A percentile compares a stretch with the other conserved stretches of the same genome.
phyloP scores from a whole-genome alignment of 2,113 vertebrate genomes.

The Thamnophis sirtalis region DNA sequence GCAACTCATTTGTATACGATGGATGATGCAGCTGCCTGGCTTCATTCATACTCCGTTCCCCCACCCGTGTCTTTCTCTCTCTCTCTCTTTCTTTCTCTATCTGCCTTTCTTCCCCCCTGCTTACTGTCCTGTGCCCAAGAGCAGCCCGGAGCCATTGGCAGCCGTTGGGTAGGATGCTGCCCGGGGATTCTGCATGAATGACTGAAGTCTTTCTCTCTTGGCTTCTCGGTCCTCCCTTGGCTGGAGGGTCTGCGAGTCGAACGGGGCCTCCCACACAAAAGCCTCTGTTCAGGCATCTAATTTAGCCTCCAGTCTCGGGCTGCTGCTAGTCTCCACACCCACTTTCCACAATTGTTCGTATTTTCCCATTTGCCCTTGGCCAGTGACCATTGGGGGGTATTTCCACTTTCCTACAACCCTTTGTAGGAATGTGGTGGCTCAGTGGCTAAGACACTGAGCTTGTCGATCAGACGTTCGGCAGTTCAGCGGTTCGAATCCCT shows the following conservation, averaged over 20 bases:
- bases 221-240: slow-evolving; percentile 39
- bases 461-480: too few relatives aligned
- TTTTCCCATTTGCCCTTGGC: neutral
- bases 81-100: slow-evolving; percentile 10
- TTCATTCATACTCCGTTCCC: slow-evolving; percentile 27
- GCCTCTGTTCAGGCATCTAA: slow-evolving; percentile 40
- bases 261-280: slow-evolving; percentile 25
- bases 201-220: slow-evolving; percentile 49
- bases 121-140: slow-evolving; percentile 1
- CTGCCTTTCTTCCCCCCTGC: neutral
- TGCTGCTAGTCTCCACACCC: neutral
- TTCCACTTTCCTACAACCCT: neutral
- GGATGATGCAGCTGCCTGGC: slow-evolving; percentile 41
- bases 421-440: too few relatives aligned
- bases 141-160: slow-evolving; percentile 31
- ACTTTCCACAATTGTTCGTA: neutral
- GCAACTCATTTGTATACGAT: slow-evolving; percentile 44
- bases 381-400: neutral
- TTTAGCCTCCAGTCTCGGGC: slow-evolving; percentile 11
- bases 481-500: too few relatives aligned
- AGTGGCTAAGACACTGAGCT: too few relatives aligned
- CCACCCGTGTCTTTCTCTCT: slow-evolving; percentile 26
- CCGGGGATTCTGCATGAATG: slow-evolving; percentile 45
- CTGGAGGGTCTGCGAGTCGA: slow-evolving; percentile 27
- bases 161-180: slow-evolving; percentile 48